Evolutionary conservation across 2,113 vertebrate species (phyloP), one percentile per base, ranked within the genome.

Genomic region (Sander lucioperca): DNA sequence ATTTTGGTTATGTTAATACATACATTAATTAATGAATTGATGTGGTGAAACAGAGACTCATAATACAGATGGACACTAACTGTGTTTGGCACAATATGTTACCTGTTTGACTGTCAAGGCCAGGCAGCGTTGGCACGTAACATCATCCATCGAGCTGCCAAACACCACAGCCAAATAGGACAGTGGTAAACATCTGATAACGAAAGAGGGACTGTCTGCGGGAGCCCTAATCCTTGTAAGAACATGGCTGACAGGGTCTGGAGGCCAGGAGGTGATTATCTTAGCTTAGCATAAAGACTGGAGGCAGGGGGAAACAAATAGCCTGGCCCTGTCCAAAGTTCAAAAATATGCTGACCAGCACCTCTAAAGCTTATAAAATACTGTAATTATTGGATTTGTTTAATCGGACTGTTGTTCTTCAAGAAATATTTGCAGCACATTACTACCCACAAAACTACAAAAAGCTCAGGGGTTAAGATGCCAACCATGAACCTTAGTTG

Each of bases 1-100:
- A 16, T 67, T 80, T 63, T 23, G 21, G 74, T 72, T 47, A 47
- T 65, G 61, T 73, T 61, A 47, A 72, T 88, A 13, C 85, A 85
- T 18, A 14, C 23, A 68, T 59, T 81, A 57, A 75, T 85, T 66
- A 67, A 58, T 3, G 18, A 62, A 65, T 1, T 43, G 33, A 78
- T 71, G 36, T 79, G 50, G 7, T 8, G 10, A 79, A 70, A 74
- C 68, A 74, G 25, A 62, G 69, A 83, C 43, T 73, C 36, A 56
- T 56, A 62, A 72, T 30, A 65, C 0, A 16, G 57, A 77, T 54
- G 63, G 67, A 63, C 33, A 63, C 53, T 25, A 50, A 82, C 63
- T n/a, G 59, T 45, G 61, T 62, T 75, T 75, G 73, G 67, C 25
- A 73, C 51, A 79, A 11, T 43, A 33, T 68, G 16, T 72, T 53